These are phyloP conservation scores for Dicycla oo DNA, from an alignment of 2,888 invertebrate species.

Conservation along the genomic window DNA sequence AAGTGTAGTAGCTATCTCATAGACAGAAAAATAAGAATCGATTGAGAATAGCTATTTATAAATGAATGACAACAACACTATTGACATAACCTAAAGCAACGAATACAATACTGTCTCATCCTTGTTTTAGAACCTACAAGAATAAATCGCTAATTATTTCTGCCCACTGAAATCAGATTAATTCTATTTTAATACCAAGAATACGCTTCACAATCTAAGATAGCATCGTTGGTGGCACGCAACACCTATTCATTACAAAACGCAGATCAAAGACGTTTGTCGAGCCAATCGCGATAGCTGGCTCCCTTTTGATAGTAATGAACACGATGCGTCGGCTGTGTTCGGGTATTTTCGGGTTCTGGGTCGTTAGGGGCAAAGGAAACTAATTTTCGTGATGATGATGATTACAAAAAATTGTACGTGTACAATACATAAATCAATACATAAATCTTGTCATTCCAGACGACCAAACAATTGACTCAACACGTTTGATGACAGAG, in stretches of 20 bases:
- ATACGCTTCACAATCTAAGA: slow-evolving; percentile 56
- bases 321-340: slow-evolving; percentile 40
- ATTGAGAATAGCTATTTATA: neutral
- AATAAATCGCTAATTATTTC: slow-evolving; percentile 59
- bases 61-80: neutral
- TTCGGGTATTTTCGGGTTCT: slow-evolving; percentile 49
- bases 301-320: slow-evolving; percentile 53
- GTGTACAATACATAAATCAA: too few relatives aligned
- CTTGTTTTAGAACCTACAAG: slow-evolving; percentile 14
- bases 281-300: slow-evolving; percentile 57
- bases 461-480: neutral
- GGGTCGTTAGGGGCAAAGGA: neutral
- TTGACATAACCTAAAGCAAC: neutral
- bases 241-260: slow-evolving; percentile 63
- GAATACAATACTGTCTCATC: neutral
- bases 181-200: slow-evolving; percentile 62
- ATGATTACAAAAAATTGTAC: neutral
- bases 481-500: too few relatives aligned
- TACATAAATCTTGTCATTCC: neutral
- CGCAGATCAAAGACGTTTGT: slow-evolving; percentile 59
- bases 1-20: neutral
- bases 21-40: neutral
- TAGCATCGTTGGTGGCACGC: slow-evolving; percentile 61
- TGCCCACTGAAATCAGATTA: slow-evolving; percentile 60
- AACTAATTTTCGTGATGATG: neutral